Percentiles rank a stretch among this genome's conserved stretches.
phyloP scores from a whole-genome alignment of 1,140 invertebrate species.

The Hermatobates lingyangjiaoensis region DNA sequence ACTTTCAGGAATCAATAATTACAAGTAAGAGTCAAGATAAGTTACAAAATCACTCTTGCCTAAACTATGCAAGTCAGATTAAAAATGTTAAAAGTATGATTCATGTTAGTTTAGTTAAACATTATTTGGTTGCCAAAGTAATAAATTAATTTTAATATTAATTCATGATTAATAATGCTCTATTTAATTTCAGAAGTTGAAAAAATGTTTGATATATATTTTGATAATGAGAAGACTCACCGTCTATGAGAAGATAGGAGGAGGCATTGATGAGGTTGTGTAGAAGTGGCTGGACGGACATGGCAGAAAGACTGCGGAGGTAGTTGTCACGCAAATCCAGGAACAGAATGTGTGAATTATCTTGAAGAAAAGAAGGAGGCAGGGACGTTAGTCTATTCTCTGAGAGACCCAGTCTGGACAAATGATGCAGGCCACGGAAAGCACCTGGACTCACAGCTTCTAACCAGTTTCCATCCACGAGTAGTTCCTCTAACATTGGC shows the following conservation, averaged over 20 bases:
- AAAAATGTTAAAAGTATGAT: too few relatives aligned
- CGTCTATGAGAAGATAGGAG: constrained; percentile 50
- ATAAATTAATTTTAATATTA: too few relatives aligned
- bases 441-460: constrained; percentile 45
- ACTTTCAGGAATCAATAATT: too few relatives aligned
- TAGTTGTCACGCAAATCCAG: constrained; percentile 51
- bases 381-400: constrained; percentile 49
- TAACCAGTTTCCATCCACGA: constrained; percentile 50
- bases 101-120: too few relatives aligned
- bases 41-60: too few relatives aligned
- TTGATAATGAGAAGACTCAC: constrained; percentile 30
- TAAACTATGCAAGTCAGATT: too few relatives aligned
- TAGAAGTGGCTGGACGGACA: constrained; percentile 48
- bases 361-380: constrained; percentile 39
- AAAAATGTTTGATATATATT: too few relatives aligned
- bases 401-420: constrained; percentile 42
- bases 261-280: constrained; percentile 48
- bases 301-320: constrained; percentile 49
- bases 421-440: constrained; percentile 43
- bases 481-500: constrained; percentile 43
- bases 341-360: constrained; percentile 38
- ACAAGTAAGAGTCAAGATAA: too few relatives aligned
- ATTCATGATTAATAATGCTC: too few relatives aligned
- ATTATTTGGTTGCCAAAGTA: too few relatives aligned
- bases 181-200: too few relatives aligned